Percentiles rank a stretch among this genome's conserved stretches.
These are phyloP conservation scores for Druon quercuslanigerum DNA, from an alignment of 1,140 invertebrate genomes.

Conservation along the genomic window DNA sequence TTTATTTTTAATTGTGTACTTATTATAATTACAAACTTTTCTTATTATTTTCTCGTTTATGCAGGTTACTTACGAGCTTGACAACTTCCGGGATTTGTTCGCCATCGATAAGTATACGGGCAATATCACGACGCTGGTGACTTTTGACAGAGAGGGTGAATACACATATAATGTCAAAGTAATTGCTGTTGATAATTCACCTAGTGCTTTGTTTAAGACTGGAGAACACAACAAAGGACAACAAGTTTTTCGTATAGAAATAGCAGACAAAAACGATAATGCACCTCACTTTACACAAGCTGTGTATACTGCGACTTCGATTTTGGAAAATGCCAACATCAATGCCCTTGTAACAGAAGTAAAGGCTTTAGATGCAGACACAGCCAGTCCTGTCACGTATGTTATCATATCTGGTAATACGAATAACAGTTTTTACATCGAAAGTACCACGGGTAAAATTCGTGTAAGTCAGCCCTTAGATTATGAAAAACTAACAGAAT, in stretches of 20 bases:
- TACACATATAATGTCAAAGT: slow-evolving; percentile 90
- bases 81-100: slow-evolving; percentile 83
- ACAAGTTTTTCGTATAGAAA: slow-evolving; percentile 88
- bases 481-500: slow-evolving; percentile 88
- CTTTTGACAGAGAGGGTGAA: slow-evolving; percentile 88
- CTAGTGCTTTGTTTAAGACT: slow-evolving; percentile 82
- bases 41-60: no score
- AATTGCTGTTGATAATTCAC: slow-evolving; percentile 89
- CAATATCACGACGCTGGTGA: slow-evolving; percentile 85
- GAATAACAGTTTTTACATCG: slow-evolving; percentile 86
- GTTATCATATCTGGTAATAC: slow-evolving; percentile 87
- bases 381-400: slow-evolving; percentile 87
- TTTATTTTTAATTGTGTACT: background rate
- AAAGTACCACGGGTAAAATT: slow-evolving; percentile 87
- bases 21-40: slow-evolving; percentile 17
- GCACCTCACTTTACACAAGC: slow-evolving; percentile 77
- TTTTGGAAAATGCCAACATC: slow-evolving; percentile 88
- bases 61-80: slow-evolving; percentile 83
- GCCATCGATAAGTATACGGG: slow-evolving; percentile 88
- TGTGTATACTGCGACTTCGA: slow-evolving; percentile 84
- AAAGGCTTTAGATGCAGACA: slow-evolving; percentile 86
- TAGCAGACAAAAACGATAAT: slow-evolving; percentile 95
- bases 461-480: slow-evolving; percentile 85
- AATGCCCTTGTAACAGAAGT: slow-evolving; percentile 89
- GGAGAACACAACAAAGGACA: slow-evolving; percentile 83